A percentile compares a stretch with the other conserved stretches of the same genome.
Evolutionary conservation across 1,140 invertebrate species (phyloP).

Genomic region (Epicauta chinensis): DNA sequence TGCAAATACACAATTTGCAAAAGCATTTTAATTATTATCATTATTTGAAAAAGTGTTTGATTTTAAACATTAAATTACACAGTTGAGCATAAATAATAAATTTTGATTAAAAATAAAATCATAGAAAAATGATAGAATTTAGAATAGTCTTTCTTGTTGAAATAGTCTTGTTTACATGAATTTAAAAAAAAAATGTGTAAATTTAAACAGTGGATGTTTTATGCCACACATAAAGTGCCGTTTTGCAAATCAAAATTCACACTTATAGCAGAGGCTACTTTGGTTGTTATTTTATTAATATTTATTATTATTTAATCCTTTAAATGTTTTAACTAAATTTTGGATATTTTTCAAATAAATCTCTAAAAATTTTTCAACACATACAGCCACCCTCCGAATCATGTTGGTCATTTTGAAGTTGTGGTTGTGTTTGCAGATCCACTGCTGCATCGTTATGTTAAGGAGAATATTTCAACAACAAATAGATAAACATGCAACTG

Average conservation of each 20-base stretch:
- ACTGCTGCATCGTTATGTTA: conserved; percentile 53
- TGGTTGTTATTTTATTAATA: conserved; percentile 17
- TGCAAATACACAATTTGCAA: conserved; percentile 12
- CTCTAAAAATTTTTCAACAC: conserved; percentile 48
- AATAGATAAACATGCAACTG: conserved; percentile 6
- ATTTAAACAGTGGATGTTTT: conserved; percentile 19
- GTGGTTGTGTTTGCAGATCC: conserved; percentile 69
- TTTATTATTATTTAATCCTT: no score
- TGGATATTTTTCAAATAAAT: conserved; percentile 9
- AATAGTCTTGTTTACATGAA: conserved; percentile 18
- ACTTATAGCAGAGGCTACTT: conserved; percentile 33
- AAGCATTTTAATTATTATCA: conserved; percentile 11
- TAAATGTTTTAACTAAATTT: conserved; percentile 18
- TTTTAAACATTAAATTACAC: neutral
- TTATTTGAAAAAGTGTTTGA: no score
- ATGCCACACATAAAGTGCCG: conserved; percentile 23
- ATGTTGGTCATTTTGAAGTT: conserved; percentile 64
- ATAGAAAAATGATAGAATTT: conserved; percentile 10
- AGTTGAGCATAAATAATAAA: conserved; percentile 6
- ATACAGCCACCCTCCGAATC: conserved; percentile 73
- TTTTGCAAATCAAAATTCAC: conserved; percentile 22
- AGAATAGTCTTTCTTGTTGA: neutral
- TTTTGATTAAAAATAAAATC: conserved; percentile 6
- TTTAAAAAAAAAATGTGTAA: conserved; percentile 14
- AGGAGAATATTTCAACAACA: conserved; percentile 31